Evolutionary conservation across 1,140 invertebrate species (phyloP), one percentile per base, ranked within the genome.

Genomic region (Heliconius congener): DNA sequence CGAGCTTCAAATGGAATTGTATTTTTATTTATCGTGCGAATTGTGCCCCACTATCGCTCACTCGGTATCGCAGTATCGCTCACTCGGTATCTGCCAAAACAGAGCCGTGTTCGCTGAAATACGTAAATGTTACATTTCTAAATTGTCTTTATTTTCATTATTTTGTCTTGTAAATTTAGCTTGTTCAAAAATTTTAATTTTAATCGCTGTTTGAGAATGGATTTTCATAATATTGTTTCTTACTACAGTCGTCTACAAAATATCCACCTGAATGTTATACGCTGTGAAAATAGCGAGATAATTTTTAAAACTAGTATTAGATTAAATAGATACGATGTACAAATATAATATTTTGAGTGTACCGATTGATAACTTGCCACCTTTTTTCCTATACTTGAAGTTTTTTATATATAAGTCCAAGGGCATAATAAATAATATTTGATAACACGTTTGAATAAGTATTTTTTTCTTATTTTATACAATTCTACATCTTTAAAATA

Each of bases 21-120:
- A 87, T 94, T 94, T 94, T 94, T 94, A 94, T 94, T 94, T 94
- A 93, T 94, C 91, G 92, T 93, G 91, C 90, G 92, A 93, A 93
- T 90, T 88, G 88, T 87, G 85, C 87, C 88, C 86, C 89, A 86
- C 85, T 94, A 93, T 93, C 91, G 88, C 87, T 91, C 91, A 91
- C 88, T 90, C 83, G 89, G 87, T 87, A 93, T 93, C 91, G 90
- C 90, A 89, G 88, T 93, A n/a, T n/a, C n/a, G n/a, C n/a, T n/a
- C n/a, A n/a, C n/a, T n/a, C n/a, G n/a, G 89, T 92, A 91, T 91
- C 91, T 90, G 88, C 86, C 87, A 87, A 92, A 90, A 88, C 86
- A 86, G 23, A 66, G 27, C 23, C 23, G 23, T 66, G 23, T 27
- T 66, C 57, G 9, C n/a, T 66, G 13, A 66, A 30, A 66, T 16